These are phyloP conservation scores for Phaetusa simplex DNA, from an alignment of 2,113 vertebrate species.

Conservation along the genomic window DNA sequence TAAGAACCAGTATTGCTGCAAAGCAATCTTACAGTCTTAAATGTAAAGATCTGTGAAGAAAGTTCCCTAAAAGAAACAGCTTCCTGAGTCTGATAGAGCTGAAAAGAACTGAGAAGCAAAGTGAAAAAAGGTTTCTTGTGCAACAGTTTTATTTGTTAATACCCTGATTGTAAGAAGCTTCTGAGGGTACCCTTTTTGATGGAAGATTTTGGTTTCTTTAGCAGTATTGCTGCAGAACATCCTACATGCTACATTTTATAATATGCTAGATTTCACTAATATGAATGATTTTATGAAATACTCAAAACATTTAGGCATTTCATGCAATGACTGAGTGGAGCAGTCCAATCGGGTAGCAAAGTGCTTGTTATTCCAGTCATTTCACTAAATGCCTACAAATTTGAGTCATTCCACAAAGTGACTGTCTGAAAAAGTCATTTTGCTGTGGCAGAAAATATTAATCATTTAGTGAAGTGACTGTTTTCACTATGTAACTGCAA, in stretches of 20 bases:
- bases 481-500: background rate
- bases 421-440: background rate
- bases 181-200: background rate
- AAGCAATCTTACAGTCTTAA: background rate
- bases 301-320: background rate
- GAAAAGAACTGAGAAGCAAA: background rate
- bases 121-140: background rate
- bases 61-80: background rate
- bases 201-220: background rate
- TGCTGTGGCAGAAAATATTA: background rate
- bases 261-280: background rate
- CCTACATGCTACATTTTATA: background rate
- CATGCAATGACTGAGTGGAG: background rate
- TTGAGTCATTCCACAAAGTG: background rate
- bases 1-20: background rate
- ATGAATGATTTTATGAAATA: background rate
- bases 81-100: background rate
- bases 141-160: background rate
- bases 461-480: background rate
- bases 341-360: background rate
- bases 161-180: background rate
- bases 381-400: background rate
- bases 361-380: background rate
- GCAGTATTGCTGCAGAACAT: background rate
- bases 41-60: background rate